These are phyloP conservation scores for Malurus leucopterus DNA, from an alignment of 2,797 vertebrate genomes.

Conservation along the genomic window DNA sequence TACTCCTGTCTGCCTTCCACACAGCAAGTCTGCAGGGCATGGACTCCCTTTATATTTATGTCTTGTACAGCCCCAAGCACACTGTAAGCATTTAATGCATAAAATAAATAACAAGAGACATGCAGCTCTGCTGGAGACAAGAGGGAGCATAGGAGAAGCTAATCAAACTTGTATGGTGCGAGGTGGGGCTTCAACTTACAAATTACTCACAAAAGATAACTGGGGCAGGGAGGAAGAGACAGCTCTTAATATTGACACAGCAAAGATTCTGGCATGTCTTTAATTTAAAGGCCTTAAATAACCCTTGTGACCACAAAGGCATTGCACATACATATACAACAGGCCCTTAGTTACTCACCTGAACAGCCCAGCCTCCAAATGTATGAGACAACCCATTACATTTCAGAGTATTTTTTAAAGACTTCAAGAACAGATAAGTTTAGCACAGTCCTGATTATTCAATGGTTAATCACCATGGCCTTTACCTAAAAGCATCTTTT, in stretches of 20 bases:
- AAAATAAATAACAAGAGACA: constrained; percentile 52
- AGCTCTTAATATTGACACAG: background rate
- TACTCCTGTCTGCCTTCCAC: background rate
- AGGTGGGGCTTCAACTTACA: constrained; percentile 4
- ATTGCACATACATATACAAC: rapidly evolving
- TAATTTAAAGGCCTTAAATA: background rate
- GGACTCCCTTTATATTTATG: constrained; percentile 39
- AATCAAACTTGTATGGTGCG: background rate
- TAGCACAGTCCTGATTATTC: background rate
- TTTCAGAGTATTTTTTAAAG: background rate
- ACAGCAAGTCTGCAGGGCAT: background rate
- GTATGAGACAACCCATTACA: background rate
- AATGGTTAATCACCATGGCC: background rate
- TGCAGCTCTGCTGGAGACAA: constrained; percentile 14
- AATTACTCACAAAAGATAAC: background rate
- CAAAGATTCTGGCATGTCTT: background rate
- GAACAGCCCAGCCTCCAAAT: background rate
- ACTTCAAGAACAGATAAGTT: background rate
- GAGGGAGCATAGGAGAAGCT: background rate
- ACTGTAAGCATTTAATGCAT: constrained; percentile 53
- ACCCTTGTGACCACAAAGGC: background rate
- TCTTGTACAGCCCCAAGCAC: constrained; percentile 42
- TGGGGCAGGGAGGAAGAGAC: background rate
- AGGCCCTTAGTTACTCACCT: background rate
- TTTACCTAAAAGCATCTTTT: background rate